These are phyloP conservation scores for Eupeodes corollae DNA, from an alignment of 1,140 invertebrate genomes.

Conservation along the genomic window DNA sequence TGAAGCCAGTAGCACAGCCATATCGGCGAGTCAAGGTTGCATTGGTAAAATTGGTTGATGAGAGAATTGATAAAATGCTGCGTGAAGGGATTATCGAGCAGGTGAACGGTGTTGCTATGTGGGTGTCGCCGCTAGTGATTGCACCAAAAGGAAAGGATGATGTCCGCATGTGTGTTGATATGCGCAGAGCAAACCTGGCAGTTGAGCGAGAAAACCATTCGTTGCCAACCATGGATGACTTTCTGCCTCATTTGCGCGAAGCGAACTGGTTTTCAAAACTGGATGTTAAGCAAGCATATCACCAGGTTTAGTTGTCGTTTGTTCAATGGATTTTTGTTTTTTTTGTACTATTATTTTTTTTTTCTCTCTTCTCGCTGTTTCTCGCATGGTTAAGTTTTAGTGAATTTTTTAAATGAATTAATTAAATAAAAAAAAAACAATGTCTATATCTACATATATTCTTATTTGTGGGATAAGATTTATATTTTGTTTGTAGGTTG, in stretches of 20 bases:
- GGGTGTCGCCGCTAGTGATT: constrained; percentile 32
- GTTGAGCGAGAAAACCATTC: constrained; percentile 29
- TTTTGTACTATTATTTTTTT: not conserved
- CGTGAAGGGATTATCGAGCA: constrained; percentile 6
- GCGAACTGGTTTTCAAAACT: constrained; percentile 16
- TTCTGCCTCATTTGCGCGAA: constrained; percentile 18
- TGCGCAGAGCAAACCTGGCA: constrained; percentile 29
- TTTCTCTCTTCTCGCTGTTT: too few species aligned
- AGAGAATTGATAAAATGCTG: constrained; percentile 7
- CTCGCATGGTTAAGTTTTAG: too few species aligned
- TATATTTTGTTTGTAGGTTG: not conserved
- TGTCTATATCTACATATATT: too few species aligned
- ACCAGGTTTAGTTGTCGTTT: too few species aligned
- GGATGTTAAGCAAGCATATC: constrained; percentile 22
- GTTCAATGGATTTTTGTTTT: not conserved
- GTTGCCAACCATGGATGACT: constrained; percentile 25
- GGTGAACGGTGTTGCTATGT: constrained; percentile 9
- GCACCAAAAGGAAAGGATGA: constrained; percentile 22
- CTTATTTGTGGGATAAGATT: not conserved
- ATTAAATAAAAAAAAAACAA: too few species aligned
- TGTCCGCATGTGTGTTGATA: constrained; percentile 31
- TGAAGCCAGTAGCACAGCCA: constrained; percentile 21
- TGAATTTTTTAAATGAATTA: too few species aligned
- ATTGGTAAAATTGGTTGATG: constrained; percentile 7
- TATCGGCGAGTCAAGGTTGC: constrained; percentile 17